These are phyloP conservation scores for Channa maculata DNA, from an alignment of 2,113 vertebrate genomes.

Conservation along the genomic window DNA sequence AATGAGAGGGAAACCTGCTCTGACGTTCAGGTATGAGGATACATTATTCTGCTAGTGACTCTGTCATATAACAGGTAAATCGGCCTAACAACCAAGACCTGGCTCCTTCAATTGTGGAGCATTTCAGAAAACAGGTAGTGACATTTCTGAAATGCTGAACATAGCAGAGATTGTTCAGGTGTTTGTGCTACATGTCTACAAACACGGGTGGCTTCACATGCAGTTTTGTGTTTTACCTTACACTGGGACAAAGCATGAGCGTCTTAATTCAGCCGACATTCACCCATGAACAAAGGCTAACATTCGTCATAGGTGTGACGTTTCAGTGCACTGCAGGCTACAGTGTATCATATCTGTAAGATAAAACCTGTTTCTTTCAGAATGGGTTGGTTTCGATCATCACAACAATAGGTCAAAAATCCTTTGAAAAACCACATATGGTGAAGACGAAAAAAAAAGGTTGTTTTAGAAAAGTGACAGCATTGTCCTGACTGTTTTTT, in stretches of 20 bases:
- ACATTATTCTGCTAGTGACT: not conserved
- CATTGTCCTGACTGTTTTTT: constrained; percentile 4
- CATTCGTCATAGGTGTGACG: not conserved
- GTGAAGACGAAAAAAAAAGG: not conserved
- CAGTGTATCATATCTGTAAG: not conserved
- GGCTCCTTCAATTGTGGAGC: not conserved
- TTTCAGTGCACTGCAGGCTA: constrained; percentile 1
- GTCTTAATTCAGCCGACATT: not conserved
- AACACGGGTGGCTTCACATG: not conserved
- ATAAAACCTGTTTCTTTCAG: constrained; percentile 12
- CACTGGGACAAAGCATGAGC: not conserved
- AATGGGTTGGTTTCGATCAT: not conserved
- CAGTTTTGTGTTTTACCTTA: not conserved
- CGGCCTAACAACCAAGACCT: not conserved
- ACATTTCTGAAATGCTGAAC: constrained; percentile 8
- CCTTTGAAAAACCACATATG: not conserved
- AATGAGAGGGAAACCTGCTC: not conserved
- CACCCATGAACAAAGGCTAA: constrained; percentile 22
- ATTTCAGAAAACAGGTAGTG: not conserved
- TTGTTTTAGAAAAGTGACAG: not conserved
- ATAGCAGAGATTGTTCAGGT: constrained; percentile 22
- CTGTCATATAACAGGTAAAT: not conserved
- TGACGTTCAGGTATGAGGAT: not conserved
- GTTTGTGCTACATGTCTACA: not conserved
- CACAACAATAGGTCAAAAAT: not conserved